Conservation (phyloP, 2,888 invertebrate genomes). For the Meghimatium bilineatum region DNA sequence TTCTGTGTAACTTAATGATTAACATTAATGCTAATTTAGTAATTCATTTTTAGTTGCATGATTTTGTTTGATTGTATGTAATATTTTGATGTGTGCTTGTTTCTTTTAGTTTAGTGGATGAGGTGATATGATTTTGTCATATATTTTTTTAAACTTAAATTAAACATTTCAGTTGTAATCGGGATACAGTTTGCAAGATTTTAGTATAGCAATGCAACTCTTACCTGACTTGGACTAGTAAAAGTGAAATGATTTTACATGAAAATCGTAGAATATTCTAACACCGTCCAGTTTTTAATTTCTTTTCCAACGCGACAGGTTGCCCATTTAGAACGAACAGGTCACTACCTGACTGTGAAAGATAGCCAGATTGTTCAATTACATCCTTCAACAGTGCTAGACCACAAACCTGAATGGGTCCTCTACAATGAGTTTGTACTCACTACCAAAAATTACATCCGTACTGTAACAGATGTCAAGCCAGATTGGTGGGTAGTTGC, state of each 20-base stretch:
- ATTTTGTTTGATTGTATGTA: too few species aligned
- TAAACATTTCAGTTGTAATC: too few species aligned
- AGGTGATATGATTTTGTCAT: too few species aligned
- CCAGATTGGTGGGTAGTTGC: constrained; percentile 82
- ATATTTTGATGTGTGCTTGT: too few species aligned
- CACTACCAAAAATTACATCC: constrained; percentile 99
- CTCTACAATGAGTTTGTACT: constrained; percentile 99
- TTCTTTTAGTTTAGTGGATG: too few species aligned
- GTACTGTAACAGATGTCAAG: constrained; percentile 98
- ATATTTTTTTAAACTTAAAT: too few species aligned
- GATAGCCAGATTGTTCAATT: constrained; percentile 99
- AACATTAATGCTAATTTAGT: too few species aligned
- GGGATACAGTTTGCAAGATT: not conserved
- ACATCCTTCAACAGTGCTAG: constrained; percentile 98
- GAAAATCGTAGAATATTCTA: not conserved
- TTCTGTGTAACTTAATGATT: too few species aligned
- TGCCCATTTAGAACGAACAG: constrained; percentile 97
- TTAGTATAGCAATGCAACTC: not conserved
- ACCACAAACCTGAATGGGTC: constrained; percentile 99
- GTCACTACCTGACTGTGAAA: constrained; percentile 98
- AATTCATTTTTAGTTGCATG: too few species aligned
- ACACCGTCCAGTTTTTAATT: constrained; percentile 45
- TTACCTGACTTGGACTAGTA: not conserved
- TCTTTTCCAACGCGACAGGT: constrained; percentile 79
- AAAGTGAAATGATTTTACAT: not conserved